Evolutionary conservation across 2,113 vertebrate species (phyloP).

Genomic region (Cygnus buccinator): DNA sequence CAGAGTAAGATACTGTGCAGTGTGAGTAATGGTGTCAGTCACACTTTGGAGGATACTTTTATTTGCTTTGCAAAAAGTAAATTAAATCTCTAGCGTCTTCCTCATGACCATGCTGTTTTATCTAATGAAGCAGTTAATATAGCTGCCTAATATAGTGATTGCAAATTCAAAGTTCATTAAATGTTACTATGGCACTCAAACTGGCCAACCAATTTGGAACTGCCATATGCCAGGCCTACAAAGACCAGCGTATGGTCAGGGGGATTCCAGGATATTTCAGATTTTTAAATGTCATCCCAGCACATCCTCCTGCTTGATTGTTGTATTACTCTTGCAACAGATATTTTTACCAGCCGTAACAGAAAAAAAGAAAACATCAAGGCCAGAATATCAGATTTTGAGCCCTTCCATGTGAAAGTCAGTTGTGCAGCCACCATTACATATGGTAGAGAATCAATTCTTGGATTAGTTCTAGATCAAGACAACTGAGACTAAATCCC

Average conservation of each 20-base stretch:
- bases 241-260: not conserved
- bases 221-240: not conserved
- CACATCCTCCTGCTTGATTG: not conserved
- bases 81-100: constrained; percentile 7
- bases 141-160: not conserved
- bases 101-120: not conserved
- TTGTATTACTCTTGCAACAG: not conserved
- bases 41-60: not conserved
- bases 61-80: constrained; percentile 22
- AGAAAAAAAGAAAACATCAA: not conserved
- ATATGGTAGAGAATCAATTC: not conserved
- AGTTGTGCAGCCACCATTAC: not conserved
- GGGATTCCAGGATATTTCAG: not conserved
- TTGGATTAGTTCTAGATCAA: not conserved
- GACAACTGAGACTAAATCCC: not conserved
- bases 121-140: constrained; percentile 46
- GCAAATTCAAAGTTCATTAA: constrained; percentile 46
- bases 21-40: not conserved
- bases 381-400: not conserved
- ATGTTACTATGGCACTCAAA: not conserved
- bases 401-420: not conserved
- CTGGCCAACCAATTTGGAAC: not conserved
- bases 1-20: not conserved
- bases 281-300: constrained; percentile 7
- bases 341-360: not conserved